Evolutionary conservation across 1,140 invertebrate species (phyloP).

Genomic region (Diprion similis): DNA sequence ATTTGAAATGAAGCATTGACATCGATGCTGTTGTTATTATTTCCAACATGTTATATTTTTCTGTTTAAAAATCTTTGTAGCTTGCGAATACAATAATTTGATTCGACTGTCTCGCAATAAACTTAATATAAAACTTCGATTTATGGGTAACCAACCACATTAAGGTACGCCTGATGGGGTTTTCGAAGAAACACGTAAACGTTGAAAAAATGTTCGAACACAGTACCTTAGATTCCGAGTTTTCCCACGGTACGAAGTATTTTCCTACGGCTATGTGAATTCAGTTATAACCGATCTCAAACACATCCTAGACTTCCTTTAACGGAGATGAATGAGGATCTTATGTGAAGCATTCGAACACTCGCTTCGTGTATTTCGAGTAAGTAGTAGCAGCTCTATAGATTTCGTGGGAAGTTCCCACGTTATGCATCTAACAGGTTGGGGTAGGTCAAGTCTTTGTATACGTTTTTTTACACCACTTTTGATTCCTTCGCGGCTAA

Average conservation of each 20-base stretch:
- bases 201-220: no score
- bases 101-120: no score
- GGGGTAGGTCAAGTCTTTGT: conserved; percentile 2
- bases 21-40: no score
- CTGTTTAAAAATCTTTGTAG: no score
- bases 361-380: not conserved
- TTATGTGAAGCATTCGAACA: not conserved
- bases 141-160: no score
- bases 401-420: not conserved
- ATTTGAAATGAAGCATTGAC: no score
- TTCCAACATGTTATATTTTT: no score
- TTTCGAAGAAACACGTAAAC: no score
- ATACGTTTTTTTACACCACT: not conserved
- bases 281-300: not conserved
- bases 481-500: not conserved
- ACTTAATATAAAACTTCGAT: no score
- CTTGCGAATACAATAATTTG: no score
- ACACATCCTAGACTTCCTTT: not conserved
- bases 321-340: not conserved
- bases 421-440: conserved; percentile 5
- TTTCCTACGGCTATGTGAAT: not conserved
- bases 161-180: no score
- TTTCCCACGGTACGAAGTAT: not conserved
- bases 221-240: not conserved
- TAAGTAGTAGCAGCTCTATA: not conserved